phyloP scores from a whole-genome alignment of 2,797 vertebrate genomes.

The Ceryle rudis region DNA sequence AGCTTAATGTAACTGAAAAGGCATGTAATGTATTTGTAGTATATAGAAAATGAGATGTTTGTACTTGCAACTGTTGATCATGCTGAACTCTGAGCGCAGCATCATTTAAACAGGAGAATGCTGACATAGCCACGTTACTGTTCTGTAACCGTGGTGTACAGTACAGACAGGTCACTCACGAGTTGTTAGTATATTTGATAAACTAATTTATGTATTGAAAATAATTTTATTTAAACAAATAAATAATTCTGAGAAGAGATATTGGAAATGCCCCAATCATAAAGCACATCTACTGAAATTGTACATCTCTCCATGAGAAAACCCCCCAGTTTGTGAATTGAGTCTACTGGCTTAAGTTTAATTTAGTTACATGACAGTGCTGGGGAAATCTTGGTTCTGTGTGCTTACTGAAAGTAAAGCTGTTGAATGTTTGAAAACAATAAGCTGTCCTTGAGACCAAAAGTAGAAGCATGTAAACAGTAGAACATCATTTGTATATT shows the following conservation, averaged over 20 bases:
- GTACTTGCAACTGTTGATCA: neutral
- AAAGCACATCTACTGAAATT: neutral
- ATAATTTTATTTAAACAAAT: neutral
- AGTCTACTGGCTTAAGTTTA: neutral
- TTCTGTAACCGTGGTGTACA: neutral
- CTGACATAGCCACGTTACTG: neutral
- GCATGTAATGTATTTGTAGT: accelerated
- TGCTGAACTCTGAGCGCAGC: neutral
- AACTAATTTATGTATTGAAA: neutral
- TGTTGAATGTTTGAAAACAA: neutral
- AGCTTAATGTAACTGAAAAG: neutral
- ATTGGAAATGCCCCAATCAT: neutral
- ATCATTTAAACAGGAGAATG: neutral
- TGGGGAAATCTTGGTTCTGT: neutral
- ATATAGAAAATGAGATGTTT: neutral
- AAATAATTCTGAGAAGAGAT: neutral
- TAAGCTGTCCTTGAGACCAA: neutral
- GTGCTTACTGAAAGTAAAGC: neutral
- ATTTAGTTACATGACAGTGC: neutral
- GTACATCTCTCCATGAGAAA: neutral
- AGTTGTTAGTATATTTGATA: neutral
- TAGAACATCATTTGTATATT: neutral
- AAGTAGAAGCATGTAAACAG: neutral
- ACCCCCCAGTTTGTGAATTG: neutral
- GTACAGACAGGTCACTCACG: neutral